Base-by-base conservation (phyloP, 2,797 vertebrate genomes). In the Sus cebifrons region DNA sequence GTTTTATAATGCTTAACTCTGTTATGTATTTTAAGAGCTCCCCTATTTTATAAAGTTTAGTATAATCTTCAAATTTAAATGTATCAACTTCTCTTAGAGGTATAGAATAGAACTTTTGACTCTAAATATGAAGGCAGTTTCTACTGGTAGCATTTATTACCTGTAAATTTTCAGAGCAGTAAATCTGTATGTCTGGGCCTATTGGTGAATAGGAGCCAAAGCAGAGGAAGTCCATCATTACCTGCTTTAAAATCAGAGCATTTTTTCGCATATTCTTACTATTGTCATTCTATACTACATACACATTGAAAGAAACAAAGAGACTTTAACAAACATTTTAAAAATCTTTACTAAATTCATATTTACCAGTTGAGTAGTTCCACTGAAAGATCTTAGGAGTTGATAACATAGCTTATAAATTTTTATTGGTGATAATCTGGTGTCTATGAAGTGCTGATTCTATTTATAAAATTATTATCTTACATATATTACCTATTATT, bases 401-500 rank as follows among this genome's bases (percentile, higher is more conserved):
- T 71, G 17, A 75, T 8, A 23, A 16, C 36, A 74, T 36, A 79
- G 56, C 65, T 92, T 89, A 44, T 71, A 84, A 52, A 62, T 84
- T 75, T 97, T 89, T 21, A 77, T 9, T 18, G 13, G 3, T 86
- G 52, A 85, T 60, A 88, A 70, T 68, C 23, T 86, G 15, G 3
- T 68, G 5, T 84, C 54, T 93, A 8, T 91, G 9, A 94, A 95
- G 64, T 86, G n/a, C 4, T 79, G 17, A 71, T 87, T 90, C 23
- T 58, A 32, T 83, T 89, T 91, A n/a, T 68, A 67, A 95, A 94
- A 36, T 65, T 89, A 49, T 86, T 62, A 20, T 68, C 32, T 23
- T 70, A 56, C 0, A 10, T 67, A 40, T 67, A n/a, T 21, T 52
- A 32, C 13, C 67, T 23, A 23, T 68, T 88, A 85, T 82, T 8